Conservation (phyloP, 2,888 invertebrate genomes). For the Eurytoma adleriae region DNA sequence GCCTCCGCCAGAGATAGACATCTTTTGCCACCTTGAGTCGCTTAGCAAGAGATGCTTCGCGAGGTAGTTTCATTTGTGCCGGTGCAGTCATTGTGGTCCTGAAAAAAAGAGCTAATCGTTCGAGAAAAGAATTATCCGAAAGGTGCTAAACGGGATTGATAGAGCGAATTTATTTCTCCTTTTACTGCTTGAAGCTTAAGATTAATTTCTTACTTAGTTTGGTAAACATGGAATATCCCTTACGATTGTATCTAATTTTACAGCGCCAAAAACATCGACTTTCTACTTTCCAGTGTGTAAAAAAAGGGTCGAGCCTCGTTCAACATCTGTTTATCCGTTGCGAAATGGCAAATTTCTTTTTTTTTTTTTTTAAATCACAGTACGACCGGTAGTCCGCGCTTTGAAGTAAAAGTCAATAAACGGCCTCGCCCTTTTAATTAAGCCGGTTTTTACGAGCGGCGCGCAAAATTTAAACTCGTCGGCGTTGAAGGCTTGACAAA, state of each 20-base stretch:
- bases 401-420: conserved; percentile 54
- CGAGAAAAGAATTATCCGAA: no score
- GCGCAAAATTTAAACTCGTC: conserved; percentile 49
- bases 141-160: no score
- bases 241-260: no score
- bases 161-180: no score
- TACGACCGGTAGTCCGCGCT: conserved; percentile 7
- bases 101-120: no score
- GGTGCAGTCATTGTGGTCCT: no score
- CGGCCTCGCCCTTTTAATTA: conserved; percentile 51
- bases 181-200: no score
- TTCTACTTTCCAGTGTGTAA: not conserved
- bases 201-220: no score
- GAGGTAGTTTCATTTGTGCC: not conserved
- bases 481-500: conserved; percentile 48
- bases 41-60: not conserved
- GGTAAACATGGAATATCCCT: no score
- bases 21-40: conserved; percentile 29
- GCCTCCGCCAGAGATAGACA: conserved; percentile 11
- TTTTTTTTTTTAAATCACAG: conserved; percentile 33
- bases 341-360: conserved; percentile 27
- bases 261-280: not conserved
- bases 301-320: not conserved
- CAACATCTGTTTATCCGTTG: conserved; percentile 24
- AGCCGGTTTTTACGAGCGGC: conserved; percentile 49